Percentiles rank a stretch among this genome's conserved stretches.
Conservation (phyloP, 2,797 vertebrate genomes). For the Clarias pachynema region DNA sequence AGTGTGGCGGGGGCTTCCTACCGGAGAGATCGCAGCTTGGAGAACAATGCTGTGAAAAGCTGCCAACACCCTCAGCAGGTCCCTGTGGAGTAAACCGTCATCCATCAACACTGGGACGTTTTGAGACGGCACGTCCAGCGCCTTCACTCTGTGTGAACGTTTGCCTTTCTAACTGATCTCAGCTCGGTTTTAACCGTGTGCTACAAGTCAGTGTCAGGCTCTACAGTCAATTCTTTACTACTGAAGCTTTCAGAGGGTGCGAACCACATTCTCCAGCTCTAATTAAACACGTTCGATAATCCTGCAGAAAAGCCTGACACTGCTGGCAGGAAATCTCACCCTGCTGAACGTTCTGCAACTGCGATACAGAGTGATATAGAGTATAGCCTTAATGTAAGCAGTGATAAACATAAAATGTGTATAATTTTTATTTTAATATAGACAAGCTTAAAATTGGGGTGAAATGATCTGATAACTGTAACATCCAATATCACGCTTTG, state of each 20-base stretch:
- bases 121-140: constrained; percentile 29
- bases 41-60: constrained; percentile 59
- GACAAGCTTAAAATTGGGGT: not conserved
- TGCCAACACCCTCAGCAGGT: constrained; percentile 54
- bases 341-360: constrained; percentile 3
- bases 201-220: not conserved
- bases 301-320: constrained; percentile 33
- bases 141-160: not conserved
- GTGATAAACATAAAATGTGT: constrained; percentile 1
- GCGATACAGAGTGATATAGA: constrained; percentile 15
- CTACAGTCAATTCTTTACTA: constrained; percentile 20
- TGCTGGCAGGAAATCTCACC: constrained; percentile 37
- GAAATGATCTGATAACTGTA: not conserved
- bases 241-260: constrained; percentile 45
- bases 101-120: constrained; percentile 41
- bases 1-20: constrained; percentile 51
- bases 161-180: not conserved
- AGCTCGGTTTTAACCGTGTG: not conserved
- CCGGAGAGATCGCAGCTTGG: constrained; percentile 43
- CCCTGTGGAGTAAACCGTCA: constrained; percentile 18
- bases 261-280: constrained; percentile 32
- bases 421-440: not conserved
- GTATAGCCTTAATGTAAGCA: constrained; percentile 20
- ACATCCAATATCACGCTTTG: not conserved
- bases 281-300: constrained; percentile 48